A percentile compares a stretch with the other conserved stretches of the same genome.
phyloP scores from a whole-genome alignment of 2,797 vertebrate genomes.

The Cossypha dichroa region DNA sequence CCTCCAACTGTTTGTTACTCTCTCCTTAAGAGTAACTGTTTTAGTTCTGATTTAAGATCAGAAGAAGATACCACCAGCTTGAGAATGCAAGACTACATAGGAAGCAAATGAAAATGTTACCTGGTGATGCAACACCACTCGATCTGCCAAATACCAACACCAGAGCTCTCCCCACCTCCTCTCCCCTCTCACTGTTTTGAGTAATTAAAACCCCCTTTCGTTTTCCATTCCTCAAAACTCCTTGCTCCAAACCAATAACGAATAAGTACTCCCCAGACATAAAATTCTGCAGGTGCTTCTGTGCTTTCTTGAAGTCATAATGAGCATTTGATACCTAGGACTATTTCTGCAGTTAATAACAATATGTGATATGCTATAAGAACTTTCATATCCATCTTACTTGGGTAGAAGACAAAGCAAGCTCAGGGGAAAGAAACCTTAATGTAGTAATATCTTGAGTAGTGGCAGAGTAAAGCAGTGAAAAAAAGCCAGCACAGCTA shows the following conservation, averaged over 20 bases:
- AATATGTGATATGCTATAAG: background rate
- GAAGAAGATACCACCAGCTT: background rate
- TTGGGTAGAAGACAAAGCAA: constrained; percentile 27
- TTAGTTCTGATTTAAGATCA: background rate
- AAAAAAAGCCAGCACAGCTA: constrained; percentile 25
- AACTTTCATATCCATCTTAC: background rate
- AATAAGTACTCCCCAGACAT: background rate
- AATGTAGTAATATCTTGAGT: constrained; percentile 23
- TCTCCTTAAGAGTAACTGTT: background rate
- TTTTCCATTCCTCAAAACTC: background rate
- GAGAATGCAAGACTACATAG: background rate
- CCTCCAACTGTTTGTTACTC: background rate
- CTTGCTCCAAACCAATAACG: background rate
- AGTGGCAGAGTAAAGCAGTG: constrained; percentile 12
- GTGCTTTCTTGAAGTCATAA: background rate
- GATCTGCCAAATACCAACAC: background rate
- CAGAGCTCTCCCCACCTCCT: background rate
- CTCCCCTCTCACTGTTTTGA: background rate
- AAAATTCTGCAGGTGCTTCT: constrained; percentile 7
- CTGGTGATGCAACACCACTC: background rate
- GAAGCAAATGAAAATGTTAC: background rate
- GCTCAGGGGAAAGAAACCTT: constrained; percentile 4
- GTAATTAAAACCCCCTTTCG: background rate
- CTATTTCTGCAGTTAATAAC: constrained; percentile 4
- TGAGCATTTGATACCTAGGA: background rate